Conservation (phyloP, 2,113 vertebrate species). For the Pterophyllum scalare region DNA sequence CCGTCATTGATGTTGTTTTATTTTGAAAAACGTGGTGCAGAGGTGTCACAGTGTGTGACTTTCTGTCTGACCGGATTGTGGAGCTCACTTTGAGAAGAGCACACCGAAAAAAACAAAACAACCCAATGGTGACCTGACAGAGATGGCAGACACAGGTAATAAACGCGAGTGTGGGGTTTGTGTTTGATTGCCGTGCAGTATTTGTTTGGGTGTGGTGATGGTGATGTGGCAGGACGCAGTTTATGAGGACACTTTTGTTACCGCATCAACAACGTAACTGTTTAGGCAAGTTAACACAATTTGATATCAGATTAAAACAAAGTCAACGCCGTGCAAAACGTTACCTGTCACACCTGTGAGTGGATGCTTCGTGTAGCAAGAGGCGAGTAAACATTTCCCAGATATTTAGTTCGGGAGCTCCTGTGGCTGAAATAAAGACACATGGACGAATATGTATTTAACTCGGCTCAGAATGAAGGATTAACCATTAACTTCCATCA, state of each 20-base stretch:
- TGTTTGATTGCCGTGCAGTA: not conserved
- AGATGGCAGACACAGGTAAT: slow-evolving; percentile 66
- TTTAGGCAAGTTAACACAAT: not conserved
- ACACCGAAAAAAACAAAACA: not conserved
- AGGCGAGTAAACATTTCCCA: not conserved
- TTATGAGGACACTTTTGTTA: not conserved
- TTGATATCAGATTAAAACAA: not conserved
- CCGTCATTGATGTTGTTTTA: slow-evolving; percentile 21
- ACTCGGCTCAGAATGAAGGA: no score
- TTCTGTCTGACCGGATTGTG: not conserved
- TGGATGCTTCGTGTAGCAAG: not conserved
- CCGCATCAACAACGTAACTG: not conserved
- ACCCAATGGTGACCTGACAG: slow-evolving; percentile 50
- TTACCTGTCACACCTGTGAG: not conserved
- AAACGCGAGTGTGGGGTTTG: no score
- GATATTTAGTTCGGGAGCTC: not conserved
- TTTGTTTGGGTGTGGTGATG: slow-evolving; percentile 8
- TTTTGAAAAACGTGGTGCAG: slow-evolving; percentile 42
- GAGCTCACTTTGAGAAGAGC: not conserved
- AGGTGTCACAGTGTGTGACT: not conserved
- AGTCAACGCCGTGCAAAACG: not conserved
- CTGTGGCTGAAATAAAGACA: not conserved
- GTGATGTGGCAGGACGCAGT: not conserved
- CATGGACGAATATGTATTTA: not conserved
- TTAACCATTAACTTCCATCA: not conserved